These are phyloP conservation scores for Acanthurus lineatus DNA, from an alignment of 2,797 vertebrate genomes.

Conservation along the genomic window DNA sequence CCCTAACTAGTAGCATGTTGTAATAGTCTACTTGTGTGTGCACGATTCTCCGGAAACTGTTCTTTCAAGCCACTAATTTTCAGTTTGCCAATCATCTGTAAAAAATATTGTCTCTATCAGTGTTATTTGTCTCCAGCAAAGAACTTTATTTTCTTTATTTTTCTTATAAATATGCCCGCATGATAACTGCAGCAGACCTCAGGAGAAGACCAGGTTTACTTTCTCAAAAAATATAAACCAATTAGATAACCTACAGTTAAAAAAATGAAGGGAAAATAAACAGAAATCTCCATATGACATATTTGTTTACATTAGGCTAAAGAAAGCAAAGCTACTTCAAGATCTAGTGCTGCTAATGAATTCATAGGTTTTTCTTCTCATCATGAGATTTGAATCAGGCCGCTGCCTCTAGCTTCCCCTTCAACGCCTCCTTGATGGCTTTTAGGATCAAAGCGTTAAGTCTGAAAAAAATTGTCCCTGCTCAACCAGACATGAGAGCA, in stretches of 20 bases:
- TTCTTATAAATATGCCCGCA: constrained; percentile 72
- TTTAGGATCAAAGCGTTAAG: constrained; percentile 44
- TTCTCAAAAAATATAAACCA: constrained; percentile 36
- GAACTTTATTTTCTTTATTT: constrained; percentile 62
- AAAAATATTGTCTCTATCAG: constrained; percentile 82
- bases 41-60: constrained; percentile 86
- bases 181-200: constrained; percentile 84
- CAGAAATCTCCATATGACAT: constrained; percentile 50
- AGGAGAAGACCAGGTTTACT: constrained; percentile 81
- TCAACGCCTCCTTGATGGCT: constrained; percentile 20
- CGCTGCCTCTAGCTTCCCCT: constrained; percentile 28
- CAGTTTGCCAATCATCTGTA: constrained; percentile 86
- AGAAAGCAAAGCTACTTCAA: constrained; percentile 61
- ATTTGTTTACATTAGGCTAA: constrained; percentile 54
- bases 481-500: constrained; percentile 49
- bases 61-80: constrained; percentile 79
- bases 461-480: constrained; percentile 33
- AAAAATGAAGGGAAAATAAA: constrained; percentile 63
- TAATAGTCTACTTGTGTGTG: constrained; percentile 91
- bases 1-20: constrained; percentile 94
- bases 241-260: constrained; percentile 33
- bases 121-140: constrained; percentile 86
- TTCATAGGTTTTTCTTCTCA: constrained; percentile 41
- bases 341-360: constrained; percentile 77
- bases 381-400: constrained; percentile 47